Base-by-base conservation (phyloP, 2,797 vertebrate genomes). In the Manis crassicaudata region DNA sequence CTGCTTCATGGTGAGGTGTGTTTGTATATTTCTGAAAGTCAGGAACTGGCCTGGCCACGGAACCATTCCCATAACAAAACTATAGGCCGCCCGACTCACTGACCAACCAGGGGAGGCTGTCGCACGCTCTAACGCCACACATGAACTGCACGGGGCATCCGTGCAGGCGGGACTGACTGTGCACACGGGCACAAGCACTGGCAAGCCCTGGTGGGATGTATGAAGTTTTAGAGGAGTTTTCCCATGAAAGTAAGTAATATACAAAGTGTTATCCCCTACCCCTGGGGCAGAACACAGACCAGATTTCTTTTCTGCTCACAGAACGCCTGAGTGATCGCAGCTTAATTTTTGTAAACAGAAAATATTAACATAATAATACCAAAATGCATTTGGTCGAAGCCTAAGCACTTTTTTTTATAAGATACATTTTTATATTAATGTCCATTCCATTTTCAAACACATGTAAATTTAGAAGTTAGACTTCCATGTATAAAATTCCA, bases 341-440 rank as follows among this genome's bases (percentile, higher is more conserved):
- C 52, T 95, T 7, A 0, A 6, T 27, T 94, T 95, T 67, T 54
- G 43, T 17, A 88, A 94, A 79, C 32, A 96, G 1, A 79, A 63
- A 96, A 90, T 43, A 91, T 90, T 88, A 97, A 97, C 88, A 93
- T 0, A 23, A 81, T 81, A 95, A 97, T 54, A 95, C 80, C 95
- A 76, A 96, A 96, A 90, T 90, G 88, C 92, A 95, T 93, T 92
- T 88, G 96, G 97, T 97, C 89, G 89, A 98, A 97, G 96, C 85
- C 95, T 90, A 96, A 97, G 92, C 87, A 89, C 63, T 58, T 96
- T 97, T 46, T 46, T 96, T 91, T 63, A 97, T 97, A 97, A 97
- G 98, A 98, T 95, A 97, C 96, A 97, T 98, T 97, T 40, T 96
- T 97, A 90, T 96, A 97, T 92, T 97, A 97, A 97, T 82, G 94